These are phyloP conservation scores for Heliconius charithonia DNA, from an alignment of 2,888 invertebrate genomes.

Conservation along the genomic window DNA sequence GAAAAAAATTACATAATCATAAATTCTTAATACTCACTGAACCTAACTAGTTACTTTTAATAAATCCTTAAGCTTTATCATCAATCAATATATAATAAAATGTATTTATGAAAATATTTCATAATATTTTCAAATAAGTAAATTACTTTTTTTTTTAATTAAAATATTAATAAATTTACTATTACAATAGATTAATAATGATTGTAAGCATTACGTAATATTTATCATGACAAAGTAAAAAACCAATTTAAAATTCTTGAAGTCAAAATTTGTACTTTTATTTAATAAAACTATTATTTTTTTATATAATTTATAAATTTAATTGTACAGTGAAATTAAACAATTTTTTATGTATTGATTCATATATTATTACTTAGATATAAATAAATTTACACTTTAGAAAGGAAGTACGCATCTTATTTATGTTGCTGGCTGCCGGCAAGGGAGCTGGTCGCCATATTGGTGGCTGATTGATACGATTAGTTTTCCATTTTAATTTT, in stretches of 20 bases:
- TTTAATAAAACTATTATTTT: slow-evolving; percentile 3
- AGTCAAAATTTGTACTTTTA: slow-evolving; percentile 36
- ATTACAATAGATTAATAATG: not conserved
- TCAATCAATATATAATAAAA: slow-evolving; percentile 5
- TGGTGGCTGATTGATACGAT: slow-evolving; percentile 85
- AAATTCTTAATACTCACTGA: too few species aligned
- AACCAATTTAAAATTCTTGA: not conserved
- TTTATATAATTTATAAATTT: slow-evolving; percentile 6
- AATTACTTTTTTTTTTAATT: not conserved
- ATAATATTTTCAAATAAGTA: not conserved
- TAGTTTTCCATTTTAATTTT: slow-evolving; percentile 74
- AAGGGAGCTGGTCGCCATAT: slow-evolving; percentile 87
- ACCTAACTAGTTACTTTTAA: not conserved
- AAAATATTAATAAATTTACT: not conserved
- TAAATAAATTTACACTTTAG: slow-evolving; percentile 38
- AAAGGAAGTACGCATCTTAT: slow-evolving; percentile 75
- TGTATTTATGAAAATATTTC: not conserved
- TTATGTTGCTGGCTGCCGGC: slow-evolving; percentile 76
- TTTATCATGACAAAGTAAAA: slow-evolving; percentile 12
- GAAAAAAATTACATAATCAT: too few species aligned
- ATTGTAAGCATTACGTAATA: slow-evolving; percentile 7
- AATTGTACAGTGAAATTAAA: slow-evolving; percentile 24
- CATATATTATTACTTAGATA: not conserved
- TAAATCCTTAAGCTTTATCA: not conserved
- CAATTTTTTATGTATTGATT: slow-evolving; percentile 39